Percentiles rank a stretch among this genome's conserved stretches.
phyloP scores from a whole-genome alignment of 2,888 invertebrate species.

The Periphyllus acericola region DNA sequence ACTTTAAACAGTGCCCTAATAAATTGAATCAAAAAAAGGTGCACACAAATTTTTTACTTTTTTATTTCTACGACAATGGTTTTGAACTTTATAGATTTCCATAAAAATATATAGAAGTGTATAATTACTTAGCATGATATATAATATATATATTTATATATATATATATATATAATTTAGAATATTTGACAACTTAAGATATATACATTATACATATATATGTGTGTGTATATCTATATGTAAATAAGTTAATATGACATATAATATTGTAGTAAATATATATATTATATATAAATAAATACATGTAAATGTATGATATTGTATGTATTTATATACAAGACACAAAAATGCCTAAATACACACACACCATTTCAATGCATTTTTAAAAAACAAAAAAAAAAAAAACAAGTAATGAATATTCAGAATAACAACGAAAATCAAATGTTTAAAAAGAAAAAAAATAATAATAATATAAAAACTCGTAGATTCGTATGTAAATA shows the following conservation, averaged over 20 bases:
- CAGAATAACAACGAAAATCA: constrained; percentile 39
- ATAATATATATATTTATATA: not conserved
- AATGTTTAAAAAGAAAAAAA: constrained; percentile 11
- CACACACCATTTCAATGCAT: constrained; percentile 56
- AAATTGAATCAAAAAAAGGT: constrained; percentile 41
- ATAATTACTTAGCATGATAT: constrained; percentile 40
- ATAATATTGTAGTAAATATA: constrained; percentile 6
- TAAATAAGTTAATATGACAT: constrained; percentile 8
- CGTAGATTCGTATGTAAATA: constrained; percentile 19
- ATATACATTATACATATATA: too few relatives aligned
- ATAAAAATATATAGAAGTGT: constrained; percentile 5
- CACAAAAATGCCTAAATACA: constrained; percentile 53
- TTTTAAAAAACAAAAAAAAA: constrained; percentile 1
- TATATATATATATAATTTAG: not conserved
- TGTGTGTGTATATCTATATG: constrained; percentile 22
- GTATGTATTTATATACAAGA: constrained; percentile 58
- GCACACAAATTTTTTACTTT: constrained; percentile 28
- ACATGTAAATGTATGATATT: constrained; percentile 43
- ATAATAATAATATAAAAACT: constrained; percentile 6
- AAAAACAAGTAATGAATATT: constrained; percentile 33
- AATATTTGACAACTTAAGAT: not conserved
- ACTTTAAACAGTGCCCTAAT: constrained; percentile 36
- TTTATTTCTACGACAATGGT: constrained; percentile 38
- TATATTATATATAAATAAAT: constrained; percentile 16
- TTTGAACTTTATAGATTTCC: constrained; percentile 20